phyloP scores from a whole-genome alignment of 2,113 vertebrate genomes.

The Rhinichthys klamathensis region DNA sequence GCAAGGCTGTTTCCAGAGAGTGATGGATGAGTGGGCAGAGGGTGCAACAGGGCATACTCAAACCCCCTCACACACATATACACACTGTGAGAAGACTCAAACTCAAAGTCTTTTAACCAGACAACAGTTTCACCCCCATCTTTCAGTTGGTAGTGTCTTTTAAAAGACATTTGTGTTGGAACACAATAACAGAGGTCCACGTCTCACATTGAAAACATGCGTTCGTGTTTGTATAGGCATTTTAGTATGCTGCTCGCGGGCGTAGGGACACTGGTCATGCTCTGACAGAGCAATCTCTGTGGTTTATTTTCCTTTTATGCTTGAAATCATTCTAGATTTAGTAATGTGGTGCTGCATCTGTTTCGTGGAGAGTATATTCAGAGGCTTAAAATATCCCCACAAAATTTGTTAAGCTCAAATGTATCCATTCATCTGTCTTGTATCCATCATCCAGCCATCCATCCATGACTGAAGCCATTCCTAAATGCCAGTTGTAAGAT shows the following conservation, averaged over 20 bases:
- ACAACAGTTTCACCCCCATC: not conserved
- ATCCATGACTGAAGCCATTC: not conserved
- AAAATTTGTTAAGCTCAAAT: not conserved
- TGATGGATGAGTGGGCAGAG: constrained; percentile 57
- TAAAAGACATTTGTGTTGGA: not conserved
- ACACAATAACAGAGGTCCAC: not conserved
- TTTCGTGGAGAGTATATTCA: not conserved
- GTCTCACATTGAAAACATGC: not conserved
- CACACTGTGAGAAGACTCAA: constrained; percentile 15
- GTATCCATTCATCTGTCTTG: not conserved
- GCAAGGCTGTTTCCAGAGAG: constrained; percentile 1
- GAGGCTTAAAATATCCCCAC: constrained; percentile 7
- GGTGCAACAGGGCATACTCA: constrained; percentile 39
- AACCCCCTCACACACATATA: constrained; percentile 19
- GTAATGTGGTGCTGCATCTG: not conserved
- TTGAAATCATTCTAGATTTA: constrained; percentile 19
- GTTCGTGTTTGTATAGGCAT: not conserved
- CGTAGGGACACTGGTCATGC: not conserved
- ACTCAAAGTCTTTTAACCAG: not conserved
- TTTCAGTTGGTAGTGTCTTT: not conserved
- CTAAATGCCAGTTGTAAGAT: not conserved
- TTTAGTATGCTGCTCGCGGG: not conserved
- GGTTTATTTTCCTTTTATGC: constrained; percentile 32
- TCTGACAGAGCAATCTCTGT: not conserved
- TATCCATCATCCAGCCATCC: not conserved